Evolutionary conservation across 2,888 invertebrate genomes (phyloP).

Genomic region (Melanargia galathea): DNA sequence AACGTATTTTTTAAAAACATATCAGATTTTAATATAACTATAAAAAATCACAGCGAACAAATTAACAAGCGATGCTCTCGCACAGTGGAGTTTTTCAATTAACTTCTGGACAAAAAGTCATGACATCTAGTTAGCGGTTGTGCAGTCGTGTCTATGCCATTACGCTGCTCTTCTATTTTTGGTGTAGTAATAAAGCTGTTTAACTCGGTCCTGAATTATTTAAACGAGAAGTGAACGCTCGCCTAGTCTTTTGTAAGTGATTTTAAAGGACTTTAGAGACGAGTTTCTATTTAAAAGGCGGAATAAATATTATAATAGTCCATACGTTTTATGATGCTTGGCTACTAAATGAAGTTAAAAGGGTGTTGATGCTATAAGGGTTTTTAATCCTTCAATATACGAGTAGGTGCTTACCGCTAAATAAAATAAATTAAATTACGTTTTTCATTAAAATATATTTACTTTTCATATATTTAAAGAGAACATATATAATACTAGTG

Average conservation of each 20-base stretch:
- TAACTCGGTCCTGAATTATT: slow-evolving; percentile 14
- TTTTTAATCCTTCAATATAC: not conserved
- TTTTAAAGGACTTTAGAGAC: slow-evolving; percentile 12
- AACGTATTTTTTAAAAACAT: no score
- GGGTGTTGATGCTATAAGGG: not conserved
- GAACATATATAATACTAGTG: no score
- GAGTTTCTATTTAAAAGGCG: not conserved
- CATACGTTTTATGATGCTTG: not conserved
- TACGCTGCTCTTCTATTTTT: slow-evolving; percentile 14
- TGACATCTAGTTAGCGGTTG: slow-evolving; percentile 29
- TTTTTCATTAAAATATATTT: no score
- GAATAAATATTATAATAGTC: not conserved
- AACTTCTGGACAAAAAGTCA: slow-evolving; percentile 24
- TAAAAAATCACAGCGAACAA: not conserved
- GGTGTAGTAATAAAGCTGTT: slow-evolving; percentile 14
- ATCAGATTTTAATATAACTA: not conserved
- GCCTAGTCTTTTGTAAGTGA: slow-evolving; percentile 3
- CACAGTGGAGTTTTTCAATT: slow-evolving; percentile 22
- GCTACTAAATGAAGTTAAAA: not conserved
- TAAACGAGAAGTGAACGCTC: slow-evolving; percentile 7
- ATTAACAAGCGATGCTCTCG: not conserved
- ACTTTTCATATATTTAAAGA: no score
- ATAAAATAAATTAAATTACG: no score
- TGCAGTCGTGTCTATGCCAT: slow-evolving; percentile 12
- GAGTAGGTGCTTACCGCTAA: no score